phyloP scores from a whole-genome alignment of 2,888 invertebrate species.

The Elegia similella region DNA sequence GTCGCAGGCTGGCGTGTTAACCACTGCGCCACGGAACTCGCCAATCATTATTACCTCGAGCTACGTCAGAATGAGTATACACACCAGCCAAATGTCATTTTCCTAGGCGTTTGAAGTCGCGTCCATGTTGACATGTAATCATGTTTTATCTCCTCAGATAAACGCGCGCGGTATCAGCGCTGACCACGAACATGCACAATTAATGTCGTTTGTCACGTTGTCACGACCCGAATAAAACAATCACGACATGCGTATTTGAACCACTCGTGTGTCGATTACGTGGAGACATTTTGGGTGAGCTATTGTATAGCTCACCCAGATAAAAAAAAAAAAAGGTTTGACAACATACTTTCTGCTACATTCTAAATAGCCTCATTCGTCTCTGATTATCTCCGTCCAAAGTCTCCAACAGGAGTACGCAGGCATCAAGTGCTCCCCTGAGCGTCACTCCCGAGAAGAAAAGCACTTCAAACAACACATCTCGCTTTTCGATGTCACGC shows the following conservation, averaged over 20 bases:
- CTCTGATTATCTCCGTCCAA: background rate
- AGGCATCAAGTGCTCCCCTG: background rate
- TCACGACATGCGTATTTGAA: background rate
- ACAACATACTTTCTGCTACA: background rate
- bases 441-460: background rate
- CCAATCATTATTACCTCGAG: no score
- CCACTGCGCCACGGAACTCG: no score
- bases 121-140: conserved; percentile 4
- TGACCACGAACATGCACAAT: conserved; percentile 5
- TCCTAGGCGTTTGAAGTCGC: background rate
- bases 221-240: conserved; percentile 12
- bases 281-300: background rate
- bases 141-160: conserved; percentile 10
- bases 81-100: no score
- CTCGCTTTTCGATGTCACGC: background rate
- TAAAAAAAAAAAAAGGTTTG: no score
- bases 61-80: no score
- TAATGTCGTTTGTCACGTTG: conserved; percentile 9
- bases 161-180: background rate
- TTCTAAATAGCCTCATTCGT: background rate
- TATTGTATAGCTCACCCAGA: no score
- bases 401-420: background rate
- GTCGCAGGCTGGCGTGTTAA: no score
- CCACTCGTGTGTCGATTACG: background rate
- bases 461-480: background rate